Base-by-base conservation (phyloP, 1,140 invertebrate genomes). In the Heliothis subflexa region DNA sequence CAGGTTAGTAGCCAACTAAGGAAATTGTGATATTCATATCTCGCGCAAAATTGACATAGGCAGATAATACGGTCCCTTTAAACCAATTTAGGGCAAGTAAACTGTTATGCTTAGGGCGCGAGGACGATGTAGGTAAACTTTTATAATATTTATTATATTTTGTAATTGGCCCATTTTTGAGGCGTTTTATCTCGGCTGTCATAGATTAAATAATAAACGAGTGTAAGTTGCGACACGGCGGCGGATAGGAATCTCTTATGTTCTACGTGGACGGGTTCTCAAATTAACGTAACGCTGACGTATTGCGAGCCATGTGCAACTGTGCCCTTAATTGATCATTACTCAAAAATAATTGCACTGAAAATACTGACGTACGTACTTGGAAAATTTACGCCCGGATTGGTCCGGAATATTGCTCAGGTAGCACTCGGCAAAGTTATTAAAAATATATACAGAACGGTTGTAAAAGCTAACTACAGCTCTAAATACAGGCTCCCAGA, bases 61-160 rank as follows among this genome's bases (percentile, higher is more conserved):
- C 64, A 89, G 91, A 93, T 93, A 93, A 87, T 83, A 82, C 80
- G 82, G 84, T 86, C 89, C 90, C 88, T 91, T 90, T 78, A 78
- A 78, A 62, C 62, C 78, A 86, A 92, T 89, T 89, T 84, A 85
- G 92, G 92, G 82, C 83, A 82, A 87, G 86, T 75, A 93, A 91
- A 92, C 89, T 90, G 85, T 91, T 93, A 86, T 92, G 86, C 62
- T 92, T 80, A 91, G 91, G 86, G 86, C 84, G 74, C 78, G 87
- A 86, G 81, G 83, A 85, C 85, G 83, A 40, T n/a, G 70, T 82
- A 83, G 78, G 83, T 75, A 86, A 84, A 86, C 86, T 83, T 85
- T 86, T 82, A 88, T 87, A 89, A 92, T 92, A 88, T 92, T 93
- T 93, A 89, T 86, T 88, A 89, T 90, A 91, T 93, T 92, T 91